Conservation (phyloP, 2,888 invertebrate species). For the Amiota communis region DNA sequence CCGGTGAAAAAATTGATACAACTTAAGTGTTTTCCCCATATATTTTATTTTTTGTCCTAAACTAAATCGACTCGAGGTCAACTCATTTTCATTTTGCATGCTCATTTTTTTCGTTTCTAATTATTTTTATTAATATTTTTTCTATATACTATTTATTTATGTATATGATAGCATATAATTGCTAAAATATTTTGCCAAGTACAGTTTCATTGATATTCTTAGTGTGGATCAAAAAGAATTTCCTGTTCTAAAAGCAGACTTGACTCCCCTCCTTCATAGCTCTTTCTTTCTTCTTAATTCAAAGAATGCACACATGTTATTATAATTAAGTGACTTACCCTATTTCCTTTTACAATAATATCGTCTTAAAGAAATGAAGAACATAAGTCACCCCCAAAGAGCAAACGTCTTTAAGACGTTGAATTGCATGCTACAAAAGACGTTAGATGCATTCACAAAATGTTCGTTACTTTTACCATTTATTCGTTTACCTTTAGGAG, state of each 20-base stretch:
- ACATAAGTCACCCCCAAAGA: slow-evolving; percentile 24
- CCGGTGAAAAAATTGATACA: slow-evolving; percentile 45
- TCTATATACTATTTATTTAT: background rate
- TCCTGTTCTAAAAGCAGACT: no score
- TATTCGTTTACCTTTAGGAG: background rate
- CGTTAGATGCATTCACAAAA: slow-evolving; percentile 8
- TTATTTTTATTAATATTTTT: background rate
- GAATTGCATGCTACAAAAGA: background rate
- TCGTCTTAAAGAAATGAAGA: background rate
- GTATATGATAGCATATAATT: no score
- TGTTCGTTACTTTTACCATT: background rate
- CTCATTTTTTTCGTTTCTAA: background rate
- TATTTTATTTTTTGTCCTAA: background rate
- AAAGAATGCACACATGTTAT: slow-evolving; percentile 2
- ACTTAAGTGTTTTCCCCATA: slow-evolving; percentile 30
- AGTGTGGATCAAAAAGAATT: background rate
- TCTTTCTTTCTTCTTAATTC: background rate
- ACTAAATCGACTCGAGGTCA: slow-evolving; percentile 34
- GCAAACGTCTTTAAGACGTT: slow-evolving; percentile 15
- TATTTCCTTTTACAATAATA: background rate
- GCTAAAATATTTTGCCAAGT: background rate
- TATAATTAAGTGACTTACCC: slow-evolving; percentile 5
- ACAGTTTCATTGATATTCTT: slow-evolving; percentile 2
- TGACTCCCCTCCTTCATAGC: background rate
- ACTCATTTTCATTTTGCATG: slow-evolving; percentile 19